Percentiles rank a stretch among this genome's conserved stretches.
phyloP scores from a whole-genome alignment of 2,113 vertebrate species.

The Dromas ardeola region DNA sequence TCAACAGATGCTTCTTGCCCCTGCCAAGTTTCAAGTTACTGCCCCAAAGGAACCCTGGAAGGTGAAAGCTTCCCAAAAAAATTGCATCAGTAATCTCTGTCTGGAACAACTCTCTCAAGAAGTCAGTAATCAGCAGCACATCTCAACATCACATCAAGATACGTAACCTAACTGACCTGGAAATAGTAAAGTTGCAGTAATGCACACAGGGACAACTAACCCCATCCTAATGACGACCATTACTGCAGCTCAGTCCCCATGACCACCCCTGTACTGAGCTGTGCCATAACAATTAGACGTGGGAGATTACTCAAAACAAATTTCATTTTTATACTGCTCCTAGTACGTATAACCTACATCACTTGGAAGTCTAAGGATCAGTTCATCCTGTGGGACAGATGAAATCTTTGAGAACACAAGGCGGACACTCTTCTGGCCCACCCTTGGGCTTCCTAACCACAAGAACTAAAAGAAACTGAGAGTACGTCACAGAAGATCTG shows the following conservation, averaged over 20 bases:
- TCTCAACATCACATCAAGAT: background rate
- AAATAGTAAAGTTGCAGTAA: background rate
- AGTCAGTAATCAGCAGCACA: background rate
- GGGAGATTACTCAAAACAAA: background rate
- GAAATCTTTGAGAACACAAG: background rate
- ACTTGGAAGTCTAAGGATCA: background rate
- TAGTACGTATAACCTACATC: background rate
- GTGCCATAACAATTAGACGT: rapidly evolving
- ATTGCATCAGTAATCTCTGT: background rate
- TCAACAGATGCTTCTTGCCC: background rate
- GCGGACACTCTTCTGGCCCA: background rate
- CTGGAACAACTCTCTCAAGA: background rate
- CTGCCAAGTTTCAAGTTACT: background rate
- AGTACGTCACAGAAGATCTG: background rate
- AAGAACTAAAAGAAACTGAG: background rate
- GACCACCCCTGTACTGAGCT: background rate
- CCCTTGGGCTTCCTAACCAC: background rate
- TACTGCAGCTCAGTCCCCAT: background rate
- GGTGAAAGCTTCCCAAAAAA: background rate
- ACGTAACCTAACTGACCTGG: background rate
- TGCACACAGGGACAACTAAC: rapidly evolving
- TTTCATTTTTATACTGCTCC: background rate
- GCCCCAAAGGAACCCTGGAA: background rate
- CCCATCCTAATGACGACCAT: background rate
- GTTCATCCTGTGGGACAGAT: background rate